phyloP scores from a whole-genome alignment of 1,140 invertebrate species.

The Drosophila rufa region DNA sequence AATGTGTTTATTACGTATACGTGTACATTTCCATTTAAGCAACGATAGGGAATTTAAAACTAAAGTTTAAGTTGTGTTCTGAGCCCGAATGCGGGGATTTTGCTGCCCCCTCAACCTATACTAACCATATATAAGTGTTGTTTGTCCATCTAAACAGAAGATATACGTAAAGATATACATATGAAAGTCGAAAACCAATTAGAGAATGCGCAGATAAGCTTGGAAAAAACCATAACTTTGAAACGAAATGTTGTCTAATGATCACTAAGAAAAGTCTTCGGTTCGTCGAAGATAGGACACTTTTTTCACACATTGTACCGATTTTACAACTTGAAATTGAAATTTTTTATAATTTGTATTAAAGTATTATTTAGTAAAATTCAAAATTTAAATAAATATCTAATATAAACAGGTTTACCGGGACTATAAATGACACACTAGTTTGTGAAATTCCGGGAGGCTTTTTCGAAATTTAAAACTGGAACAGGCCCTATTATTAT shows the following conservation, averaged over 20 bases:
- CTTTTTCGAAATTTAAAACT: no score
- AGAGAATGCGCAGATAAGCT: constrained; percentile 8
- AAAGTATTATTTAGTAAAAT: background rate
- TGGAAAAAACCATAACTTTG: constrained; percentile 6
- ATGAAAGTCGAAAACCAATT: constrained; percentile 1
- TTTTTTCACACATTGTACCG: constrained; percentile 18
- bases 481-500: no score
- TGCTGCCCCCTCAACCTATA: constrained; percentile 40
- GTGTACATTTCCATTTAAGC: constrained; percentile 61
- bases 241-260: constrained; percentile 26
- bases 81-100: constrained; percentile 19
- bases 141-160: constrained; percentile 44
- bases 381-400: background rate
- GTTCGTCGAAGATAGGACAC: constrained; percentile 26
- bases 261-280: constrained; percentile 36
- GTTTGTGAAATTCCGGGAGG: no score
- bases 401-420: no score
- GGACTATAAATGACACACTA: no score
- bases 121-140: constrained; percentile 58
- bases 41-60: constrained; percentile 60
- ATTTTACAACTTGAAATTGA: background rate
- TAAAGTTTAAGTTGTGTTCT: constrained; percentile 49
- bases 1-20: constrained; percentile 59
- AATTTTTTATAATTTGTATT: background rate
- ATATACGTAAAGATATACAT: constrained; percentile 57